Evolutionary conservation across 2,888 invertebrate genomes (phyloP).

Genomic region (Drosophila kuntzei): DNA sequence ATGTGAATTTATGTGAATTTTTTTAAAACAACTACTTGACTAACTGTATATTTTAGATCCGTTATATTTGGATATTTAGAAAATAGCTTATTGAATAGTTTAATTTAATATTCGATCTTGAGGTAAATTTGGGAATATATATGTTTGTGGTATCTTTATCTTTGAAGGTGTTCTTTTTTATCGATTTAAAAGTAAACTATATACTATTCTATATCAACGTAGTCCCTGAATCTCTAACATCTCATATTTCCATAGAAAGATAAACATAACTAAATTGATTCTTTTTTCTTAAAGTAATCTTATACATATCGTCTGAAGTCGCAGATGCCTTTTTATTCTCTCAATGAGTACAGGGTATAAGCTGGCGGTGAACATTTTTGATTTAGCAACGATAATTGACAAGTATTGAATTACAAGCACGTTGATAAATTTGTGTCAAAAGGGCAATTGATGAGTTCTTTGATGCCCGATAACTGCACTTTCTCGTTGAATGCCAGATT

Average conservation of each 20-base stretch:
- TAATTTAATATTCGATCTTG: too few relatives aligned
- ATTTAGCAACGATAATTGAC: conserved; percentile 54
- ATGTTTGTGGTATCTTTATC: too few relatives aligned
- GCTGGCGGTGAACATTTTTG: conserved; percentile 27
- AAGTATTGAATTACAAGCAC: conserved; percentile 49
- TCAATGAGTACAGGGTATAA: not conserved
- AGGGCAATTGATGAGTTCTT: conserved; percentile 7
- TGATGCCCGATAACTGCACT: conserved; percentile 12
- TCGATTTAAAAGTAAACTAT: too few relatives aligned
- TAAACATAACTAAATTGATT: not conserved
- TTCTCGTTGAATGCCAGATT: conserved; percentile 7
- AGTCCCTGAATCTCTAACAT: too few relatives aligned
- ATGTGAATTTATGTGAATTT: too few relatives aligned
- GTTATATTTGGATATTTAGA: too few relatives aligned
- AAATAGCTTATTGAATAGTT: too few relatives aligned
- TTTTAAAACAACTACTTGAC: too few relatives aligned
- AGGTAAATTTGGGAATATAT: too few relatives aligned
- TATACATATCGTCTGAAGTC: not conserved
- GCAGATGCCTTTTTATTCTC: not conserved
- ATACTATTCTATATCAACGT: not conserved
- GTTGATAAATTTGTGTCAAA: conserved; percentile 35
- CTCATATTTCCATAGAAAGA: too few relatives aligned
- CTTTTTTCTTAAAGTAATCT: not conserved
- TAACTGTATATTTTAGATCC: too few relatives aligned
- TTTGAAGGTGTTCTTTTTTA: too few relatives aligned